These are phyloP conservation scores for Boloria selene DNA, from an alignment of 2,888 invertebrate species.

Conservation along the genomic window DNA sequence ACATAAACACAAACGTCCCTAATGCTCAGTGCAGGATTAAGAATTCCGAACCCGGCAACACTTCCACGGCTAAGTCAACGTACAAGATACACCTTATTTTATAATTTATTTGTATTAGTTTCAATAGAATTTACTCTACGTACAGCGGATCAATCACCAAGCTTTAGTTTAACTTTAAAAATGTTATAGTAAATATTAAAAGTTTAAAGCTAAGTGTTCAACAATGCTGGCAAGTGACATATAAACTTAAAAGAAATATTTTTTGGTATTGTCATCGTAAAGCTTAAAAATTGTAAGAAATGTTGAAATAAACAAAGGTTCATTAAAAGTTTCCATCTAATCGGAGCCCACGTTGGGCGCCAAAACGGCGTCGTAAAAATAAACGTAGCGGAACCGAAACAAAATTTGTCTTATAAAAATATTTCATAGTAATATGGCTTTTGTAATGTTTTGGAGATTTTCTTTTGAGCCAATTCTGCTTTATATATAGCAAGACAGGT, in stretches of 20 bases:
- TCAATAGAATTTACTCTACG: no score
- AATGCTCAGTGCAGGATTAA: no score
- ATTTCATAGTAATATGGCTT: conserved; percentile 30
- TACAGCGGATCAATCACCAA: no score
- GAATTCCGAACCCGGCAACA: no score
- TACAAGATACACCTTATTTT: no score
- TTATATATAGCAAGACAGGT: conserved; percentile 25
- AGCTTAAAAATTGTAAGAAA: conserved; percentile 13
- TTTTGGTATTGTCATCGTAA: neutral
- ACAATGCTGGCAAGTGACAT: neutral
- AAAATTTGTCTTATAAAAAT: conserved; percentile 34
- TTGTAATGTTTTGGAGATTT: conserved; percentile 20
- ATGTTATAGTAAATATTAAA: no score
- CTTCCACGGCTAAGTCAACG: no score
- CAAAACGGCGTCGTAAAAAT: conserved; percentile 35
- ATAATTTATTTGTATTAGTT: no score
- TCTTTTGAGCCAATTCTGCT: conserved; percentile 2
- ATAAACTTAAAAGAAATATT: neutral
- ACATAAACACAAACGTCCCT: no score
- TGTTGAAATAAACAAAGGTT: conserved; percentile 23
- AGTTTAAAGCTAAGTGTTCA: no score
- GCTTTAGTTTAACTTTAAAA: no score
- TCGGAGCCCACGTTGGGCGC: conserved; percentile 36
- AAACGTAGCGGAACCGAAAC: conserved; percentile 32
- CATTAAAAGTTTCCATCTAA: conserved; percentile 27